Evolutionary conservation across 2,797 vertebrate genomes (phyloP).

Genomic region (Coracias cyanogaster): DNA sequence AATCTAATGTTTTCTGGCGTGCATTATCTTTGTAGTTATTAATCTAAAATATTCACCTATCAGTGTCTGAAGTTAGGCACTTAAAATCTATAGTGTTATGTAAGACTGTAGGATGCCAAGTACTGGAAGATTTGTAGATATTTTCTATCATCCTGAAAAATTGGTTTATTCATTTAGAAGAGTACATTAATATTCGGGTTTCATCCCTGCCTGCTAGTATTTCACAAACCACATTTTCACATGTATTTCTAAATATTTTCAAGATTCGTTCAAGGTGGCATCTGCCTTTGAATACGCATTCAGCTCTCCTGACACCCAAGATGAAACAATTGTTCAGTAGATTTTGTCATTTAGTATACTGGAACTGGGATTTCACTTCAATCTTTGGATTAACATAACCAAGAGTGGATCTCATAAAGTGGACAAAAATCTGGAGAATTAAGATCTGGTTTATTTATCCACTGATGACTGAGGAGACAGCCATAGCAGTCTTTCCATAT

Average conservation of each 20-base stretch:
- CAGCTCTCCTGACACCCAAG: background rate
- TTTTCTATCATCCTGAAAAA: background rate
- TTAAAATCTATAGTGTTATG: background rate
- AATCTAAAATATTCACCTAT: background rate
- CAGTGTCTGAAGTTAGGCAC: background rate
- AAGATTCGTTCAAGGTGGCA: background rate
- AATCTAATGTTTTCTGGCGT: background rate
- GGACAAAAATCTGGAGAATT: background rate
- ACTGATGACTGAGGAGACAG: background rate
- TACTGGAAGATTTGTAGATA: background rate
- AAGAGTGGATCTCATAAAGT: background rate
- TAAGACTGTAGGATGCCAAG: constrained; percentile 1
- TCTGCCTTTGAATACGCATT: background rate
- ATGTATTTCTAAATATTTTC: background rate
- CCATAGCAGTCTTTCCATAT: background rate
- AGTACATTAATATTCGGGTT: background rate
- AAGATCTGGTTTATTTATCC: background rate
- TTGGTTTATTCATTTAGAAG: background rate
- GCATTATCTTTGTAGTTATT: background rate
- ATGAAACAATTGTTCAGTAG: background rate
- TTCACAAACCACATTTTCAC: background rate
- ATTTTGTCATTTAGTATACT: background rate
- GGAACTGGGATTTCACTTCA: background rate
- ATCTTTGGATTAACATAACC: background rate
- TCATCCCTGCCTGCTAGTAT: background rate